A percentile compares a stretch with the other conserved stretches of the same genome.
Evolutionary conservation across 2,888 invertebrate genomes (phyloP).

Genomic region (Melanotus villosus): DNA sequence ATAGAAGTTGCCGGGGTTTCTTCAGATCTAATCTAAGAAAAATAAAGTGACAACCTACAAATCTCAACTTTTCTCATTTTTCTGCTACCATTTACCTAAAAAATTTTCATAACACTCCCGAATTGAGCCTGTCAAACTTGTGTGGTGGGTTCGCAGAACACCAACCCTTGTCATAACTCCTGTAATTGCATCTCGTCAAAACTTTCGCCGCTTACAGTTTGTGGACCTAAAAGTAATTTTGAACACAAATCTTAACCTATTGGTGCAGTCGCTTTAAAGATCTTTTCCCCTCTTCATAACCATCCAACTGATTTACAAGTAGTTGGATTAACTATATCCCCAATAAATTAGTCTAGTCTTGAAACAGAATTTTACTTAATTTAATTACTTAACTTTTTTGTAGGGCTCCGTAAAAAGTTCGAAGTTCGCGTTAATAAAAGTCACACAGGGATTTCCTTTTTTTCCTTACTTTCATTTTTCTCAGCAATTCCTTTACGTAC

Average conservation of each 20-base stretch:
- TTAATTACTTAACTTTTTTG: neutral
- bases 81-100: neutral
- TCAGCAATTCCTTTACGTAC: constrained; percentile 5
- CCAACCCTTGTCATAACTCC: constrained; percentile 16
- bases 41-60: too few relatives aligned
- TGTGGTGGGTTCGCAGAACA: constrained; percentile 1
- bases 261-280: too few relatives aligned
- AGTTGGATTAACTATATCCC: neutral
- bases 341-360: neutral
- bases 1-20: too few relatives aligned
- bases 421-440: neutral
- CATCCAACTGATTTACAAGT: too few relatives aligned
- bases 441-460: constrained; percentile 7
- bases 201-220: neutral
- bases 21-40: too few relatives aligned
- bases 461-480: constrained; percentile 11
- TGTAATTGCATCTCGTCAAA: constrained; percentile 11
- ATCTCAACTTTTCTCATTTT: too few relatives aligned
- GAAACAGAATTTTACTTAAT: neutral
- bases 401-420: too few relatives aligned
- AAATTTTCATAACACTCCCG: constrained; percentile 13
- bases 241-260: neutral
- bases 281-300: too few relatives aligned
- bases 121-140: constrained; percentile 8
- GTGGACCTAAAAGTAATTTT: constrained; percentile 3